phyloP scores from a whole-genome alignment of 2,888 invertebrate genomes.

The Hypsopygia costalis region DNA sequence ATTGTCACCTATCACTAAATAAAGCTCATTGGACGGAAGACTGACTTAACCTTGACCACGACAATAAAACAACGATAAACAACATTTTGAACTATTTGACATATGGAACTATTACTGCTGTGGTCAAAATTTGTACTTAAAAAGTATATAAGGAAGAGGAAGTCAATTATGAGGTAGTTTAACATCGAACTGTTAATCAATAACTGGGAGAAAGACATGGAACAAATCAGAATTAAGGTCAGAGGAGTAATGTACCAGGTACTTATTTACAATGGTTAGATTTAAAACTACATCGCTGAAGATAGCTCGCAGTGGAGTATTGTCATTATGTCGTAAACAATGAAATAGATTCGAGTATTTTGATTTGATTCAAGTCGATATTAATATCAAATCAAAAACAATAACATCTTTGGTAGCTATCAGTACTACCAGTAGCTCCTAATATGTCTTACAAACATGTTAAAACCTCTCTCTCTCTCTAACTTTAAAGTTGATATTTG shows the following conservation, averaged over 20 bases:
- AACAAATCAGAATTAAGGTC: conserved; percentile 5
- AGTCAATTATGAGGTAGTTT: conserved; percentile 21
- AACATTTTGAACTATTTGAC: not conserved
- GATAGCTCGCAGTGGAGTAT: conserved; percentile 40
- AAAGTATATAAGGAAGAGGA: conserved; percentile 14
- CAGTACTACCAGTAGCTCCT: conserved; percentile 5
- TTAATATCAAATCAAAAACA: not conserved
- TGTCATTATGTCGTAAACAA: conserved; percentile 8
- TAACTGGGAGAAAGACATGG: not conserved
- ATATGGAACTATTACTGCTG: not conserved
- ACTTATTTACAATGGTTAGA: conserved; percentile 21
- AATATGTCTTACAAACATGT: too few relatives aligned
- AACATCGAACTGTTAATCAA: conserved; percentile 15
- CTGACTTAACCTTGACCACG: conserved; percentile 5
- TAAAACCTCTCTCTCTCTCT: too few relatives aligned
- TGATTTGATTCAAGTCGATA: not conserved
- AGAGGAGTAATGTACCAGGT: conserved; percentile 14
- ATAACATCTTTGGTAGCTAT: conserved; percentile 5
- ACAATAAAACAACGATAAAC: conserved; percentile 2
- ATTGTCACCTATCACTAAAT: conserved; percentile 32
- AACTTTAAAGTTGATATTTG: too few relatives aligned
- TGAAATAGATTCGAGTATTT: not conserved
- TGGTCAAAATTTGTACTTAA: conserved; percentile 1
- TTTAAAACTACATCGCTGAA: conserved; percentile 10
- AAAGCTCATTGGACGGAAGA: conserved; percentile 64